Evolutionary conservation across 2,797 vertebrate species (phyloP).

Genomic region (Emys orbicularis): DNA sequence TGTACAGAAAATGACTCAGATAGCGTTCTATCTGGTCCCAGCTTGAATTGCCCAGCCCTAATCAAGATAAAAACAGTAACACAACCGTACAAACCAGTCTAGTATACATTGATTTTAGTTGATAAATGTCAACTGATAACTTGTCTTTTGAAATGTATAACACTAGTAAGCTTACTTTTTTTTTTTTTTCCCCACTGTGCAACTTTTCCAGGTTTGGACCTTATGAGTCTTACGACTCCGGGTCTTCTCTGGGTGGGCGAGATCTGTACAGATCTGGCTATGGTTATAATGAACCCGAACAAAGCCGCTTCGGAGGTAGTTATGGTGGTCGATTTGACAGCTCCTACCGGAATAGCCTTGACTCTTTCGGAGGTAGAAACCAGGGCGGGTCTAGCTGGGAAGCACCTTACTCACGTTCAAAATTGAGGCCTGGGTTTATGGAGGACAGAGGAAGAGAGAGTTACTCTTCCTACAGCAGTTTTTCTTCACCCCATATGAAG

Average conservation of each 20-base stretch:
- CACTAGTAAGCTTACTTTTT: constrained; percentile 89
- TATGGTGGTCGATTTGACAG: constrained; percentile 88
- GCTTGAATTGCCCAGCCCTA: constrained; percentile 84
- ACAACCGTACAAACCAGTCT: constrained; percentile 81
- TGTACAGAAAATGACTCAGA: constrained; percentile 79
- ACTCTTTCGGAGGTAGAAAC: constrained; percentile 91
- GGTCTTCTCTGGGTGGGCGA: constrained; percentile 87
- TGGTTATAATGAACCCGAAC: constrained; percentile 91
- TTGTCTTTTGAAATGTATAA: constrained; percentile 89
- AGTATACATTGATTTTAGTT: constrained; percentile 86
- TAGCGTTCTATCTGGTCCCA: constrained; percentile 86
- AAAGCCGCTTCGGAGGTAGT: constrained; percentile 90
- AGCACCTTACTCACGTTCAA: constrained; percentile 86
- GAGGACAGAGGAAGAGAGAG: constrained; percentile 90
- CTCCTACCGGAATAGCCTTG: constrained; percentile 87
- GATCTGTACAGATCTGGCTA: constrained; percentile 90
- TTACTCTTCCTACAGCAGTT: constrained; percentile 90
- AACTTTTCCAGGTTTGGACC: constrained; percentile 90
- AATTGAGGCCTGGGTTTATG: constrained; percentile 91
- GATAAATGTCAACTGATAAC: constrained; percentile 89
- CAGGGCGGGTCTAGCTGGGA: constrained; percentile 88
- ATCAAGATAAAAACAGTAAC: constrained; percentile 79
- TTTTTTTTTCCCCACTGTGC: constrained; percentile 90
- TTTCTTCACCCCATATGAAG: constrained; percentile 89
- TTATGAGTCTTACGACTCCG: constrained; percentile 92